phyloP scores from a whole-genome alignment of 2,888 invertebrate genomes.

The Microctonus brassicae region DNA sequence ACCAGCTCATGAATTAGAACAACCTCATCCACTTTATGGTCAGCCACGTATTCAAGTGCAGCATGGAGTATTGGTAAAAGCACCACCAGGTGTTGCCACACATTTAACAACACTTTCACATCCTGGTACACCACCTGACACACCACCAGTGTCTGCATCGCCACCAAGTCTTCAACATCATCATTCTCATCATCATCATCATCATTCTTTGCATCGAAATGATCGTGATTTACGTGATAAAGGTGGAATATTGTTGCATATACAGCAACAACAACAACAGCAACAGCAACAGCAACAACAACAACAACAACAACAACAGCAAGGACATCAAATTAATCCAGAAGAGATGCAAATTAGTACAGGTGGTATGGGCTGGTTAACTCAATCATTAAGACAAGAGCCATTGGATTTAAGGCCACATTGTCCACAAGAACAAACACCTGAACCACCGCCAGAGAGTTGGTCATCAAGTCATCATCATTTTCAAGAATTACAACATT shows the following conservation, averaged over 20 bases:
- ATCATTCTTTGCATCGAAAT: conserved; percentile 52
- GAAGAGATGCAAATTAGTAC: conserved; percentile 59
- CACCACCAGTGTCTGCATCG: conserved; percentile 79
- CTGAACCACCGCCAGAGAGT: conserved; percentile 61
- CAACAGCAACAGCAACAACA: conserved; percentile 67
- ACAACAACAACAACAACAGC: conserved; percentile 40
- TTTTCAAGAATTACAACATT: conserved; percentile 59
- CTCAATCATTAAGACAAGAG: conserved; percentile 79
- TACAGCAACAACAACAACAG: conserved; percentile 64
- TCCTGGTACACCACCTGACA: conserved; percentile 89
- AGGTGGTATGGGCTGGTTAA: conserved; percentile 83
- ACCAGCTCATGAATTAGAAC: conserved; percentile 74
- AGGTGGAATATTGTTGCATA: conserved; percentile 55
- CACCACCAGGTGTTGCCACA: conserved; percentile 63
- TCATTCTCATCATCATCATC: conserved; percentile 49
- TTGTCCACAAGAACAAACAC: conserved; percentile 71
- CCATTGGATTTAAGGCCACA: conserved; percentile 88
- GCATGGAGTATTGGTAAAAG: conserved; percentile 66
- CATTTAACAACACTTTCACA: conserved; percentile 68
- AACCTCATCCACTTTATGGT: conserved; percentile 64
- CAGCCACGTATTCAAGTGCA: conserved; percentile 66
- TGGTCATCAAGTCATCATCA: conserved; percentile 64
- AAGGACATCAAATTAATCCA: conserved; percentile 47
- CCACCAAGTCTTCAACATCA: conserved; percentile 71
- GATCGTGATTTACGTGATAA: conserved; percentile 60